Conservation (phyloP, 2,797 vertebrate species). For the Pangasius djambal region DNA sequence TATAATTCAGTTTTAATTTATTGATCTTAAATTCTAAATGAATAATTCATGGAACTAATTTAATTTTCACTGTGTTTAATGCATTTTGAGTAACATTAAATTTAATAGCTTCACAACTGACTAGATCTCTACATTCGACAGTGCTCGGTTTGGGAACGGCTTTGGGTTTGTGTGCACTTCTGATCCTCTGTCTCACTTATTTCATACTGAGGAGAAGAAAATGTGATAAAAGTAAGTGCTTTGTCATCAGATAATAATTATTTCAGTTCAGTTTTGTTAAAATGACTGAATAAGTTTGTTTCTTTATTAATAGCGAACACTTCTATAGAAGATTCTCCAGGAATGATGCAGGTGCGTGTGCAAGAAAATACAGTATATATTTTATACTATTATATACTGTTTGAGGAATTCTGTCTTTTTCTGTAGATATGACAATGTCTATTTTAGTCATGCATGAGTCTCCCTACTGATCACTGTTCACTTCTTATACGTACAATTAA, state of each 20-base stretch:
- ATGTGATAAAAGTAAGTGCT: background rate
- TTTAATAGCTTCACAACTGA: background rate
- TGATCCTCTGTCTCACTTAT: background rate
- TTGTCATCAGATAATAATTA: background rate
- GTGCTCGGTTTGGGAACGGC: background rate
- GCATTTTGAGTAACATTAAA: background rate
- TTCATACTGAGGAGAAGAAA: background rate
- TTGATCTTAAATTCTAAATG: too few relatives aligned
- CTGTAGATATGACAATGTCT: background rate
- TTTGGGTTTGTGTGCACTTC: background rate
- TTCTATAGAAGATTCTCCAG: background rate
- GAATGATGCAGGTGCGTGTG: background rate
- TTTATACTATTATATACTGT: background rate
- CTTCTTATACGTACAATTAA: background rate
- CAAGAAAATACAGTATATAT: background rate
- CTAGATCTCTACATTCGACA: background rate
- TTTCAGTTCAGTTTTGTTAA: background rate
- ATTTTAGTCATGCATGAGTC: background rate
- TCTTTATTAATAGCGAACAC: background rate
- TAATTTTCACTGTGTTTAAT: background rate
- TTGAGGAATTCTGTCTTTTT: background rate
- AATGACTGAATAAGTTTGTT: background rate
- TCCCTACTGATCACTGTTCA: background rate
- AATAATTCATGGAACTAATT: background rate
- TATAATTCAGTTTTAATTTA: background rate